A percentile compares a stretch with the other conserved stretches of the same genome.
phyloP scores from a whole-genome alignment of 2,888 invertebrate genomes.

The Drosophila sordidula region DNA sequence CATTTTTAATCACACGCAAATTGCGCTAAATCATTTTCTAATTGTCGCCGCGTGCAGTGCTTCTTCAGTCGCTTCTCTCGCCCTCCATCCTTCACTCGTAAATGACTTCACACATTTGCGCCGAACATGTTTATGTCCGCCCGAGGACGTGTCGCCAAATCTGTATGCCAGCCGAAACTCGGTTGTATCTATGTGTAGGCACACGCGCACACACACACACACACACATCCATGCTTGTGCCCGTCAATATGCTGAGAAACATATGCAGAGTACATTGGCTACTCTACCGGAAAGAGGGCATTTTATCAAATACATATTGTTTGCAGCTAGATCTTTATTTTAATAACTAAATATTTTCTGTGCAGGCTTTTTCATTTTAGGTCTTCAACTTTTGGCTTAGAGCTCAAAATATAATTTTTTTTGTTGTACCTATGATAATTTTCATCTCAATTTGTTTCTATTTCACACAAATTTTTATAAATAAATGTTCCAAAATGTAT shows the following conservation, averaged over 20 bases:
- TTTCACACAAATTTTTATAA: no score
- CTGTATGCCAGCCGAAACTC: constrained; percentile 36
- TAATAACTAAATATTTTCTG: no score
- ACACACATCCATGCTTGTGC: not conserved
- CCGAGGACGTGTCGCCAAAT: constrained; percentile 53
- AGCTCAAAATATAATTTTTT: no score
- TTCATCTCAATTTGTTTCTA: no score
- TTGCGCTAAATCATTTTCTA: constrained; percentile 73
- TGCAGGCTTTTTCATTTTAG: no score
- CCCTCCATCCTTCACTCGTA: constrained; percentile 27
- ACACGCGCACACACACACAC: not conserved
- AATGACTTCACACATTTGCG: constrained; percentile 63
- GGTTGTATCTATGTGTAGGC: not conserved
- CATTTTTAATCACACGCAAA: constrained; percentile 67
- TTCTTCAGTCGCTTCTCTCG: constrained; percentile 12
- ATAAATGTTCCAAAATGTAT: no score
- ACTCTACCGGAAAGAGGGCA: not conserved
- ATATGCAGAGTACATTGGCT: constrained; percentile 9
- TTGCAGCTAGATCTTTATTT: no score
- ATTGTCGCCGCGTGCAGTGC: constrained; percentile 44
- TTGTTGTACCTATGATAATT: no score
- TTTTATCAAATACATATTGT: no score
- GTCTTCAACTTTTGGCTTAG: no score
- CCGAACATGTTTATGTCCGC: constrained; percentile 51
- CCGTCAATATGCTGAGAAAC: constrained; percentile 39